Conservation (phyloP, 2,113 vertebrate genomes). For the Mustelus asterias region DNA sequence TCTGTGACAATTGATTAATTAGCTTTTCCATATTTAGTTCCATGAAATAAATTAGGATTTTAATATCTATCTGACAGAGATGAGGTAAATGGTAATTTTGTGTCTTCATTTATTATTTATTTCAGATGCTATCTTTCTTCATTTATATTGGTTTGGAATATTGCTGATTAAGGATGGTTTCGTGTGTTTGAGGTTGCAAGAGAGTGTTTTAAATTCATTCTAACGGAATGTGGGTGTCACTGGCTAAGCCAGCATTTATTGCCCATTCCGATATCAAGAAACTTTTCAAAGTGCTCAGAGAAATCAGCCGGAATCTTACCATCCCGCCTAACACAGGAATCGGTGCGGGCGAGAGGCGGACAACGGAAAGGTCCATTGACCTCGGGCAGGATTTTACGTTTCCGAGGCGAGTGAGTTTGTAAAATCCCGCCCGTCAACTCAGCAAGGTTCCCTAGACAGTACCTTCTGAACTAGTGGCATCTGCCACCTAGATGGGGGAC, state of each 20-base stretch:
- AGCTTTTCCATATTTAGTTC: background rate
- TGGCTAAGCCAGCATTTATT: too few species aligned
- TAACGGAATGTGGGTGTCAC: too few species aligned
- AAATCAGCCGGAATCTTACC: too few species aligned
- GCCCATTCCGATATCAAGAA: background rate
- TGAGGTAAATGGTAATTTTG: background rate
- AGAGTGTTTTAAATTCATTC: background rate
- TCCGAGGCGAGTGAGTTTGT: too few species aligned
- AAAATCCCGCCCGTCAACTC: too few species aligned
- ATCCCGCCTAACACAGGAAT: too few species aligned
- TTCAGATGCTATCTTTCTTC: constrained; percentile 7
- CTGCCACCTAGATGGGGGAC: too few species aligned
- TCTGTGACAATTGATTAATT: constrained; percentile 25
- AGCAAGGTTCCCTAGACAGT: too few species aligned
- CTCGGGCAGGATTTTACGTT: too few species aligned
- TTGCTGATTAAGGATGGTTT: background rate
- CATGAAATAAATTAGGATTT: background rate
- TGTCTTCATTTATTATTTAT: background rate
- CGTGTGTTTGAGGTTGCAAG: background rate
- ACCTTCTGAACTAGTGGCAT: too few species aligned
- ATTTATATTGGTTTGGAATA: background rate
- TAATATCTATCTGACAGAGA: background rate
- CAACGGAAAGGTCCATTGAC: too few species aligned
- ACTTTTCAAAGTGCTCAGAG: background rate
- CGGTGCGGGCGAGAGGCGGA: too few species aligned